phyloP scores from a whole-genome alignment of 2,797 vertebrate genomes.

The Esox masquinongy region DNA sequence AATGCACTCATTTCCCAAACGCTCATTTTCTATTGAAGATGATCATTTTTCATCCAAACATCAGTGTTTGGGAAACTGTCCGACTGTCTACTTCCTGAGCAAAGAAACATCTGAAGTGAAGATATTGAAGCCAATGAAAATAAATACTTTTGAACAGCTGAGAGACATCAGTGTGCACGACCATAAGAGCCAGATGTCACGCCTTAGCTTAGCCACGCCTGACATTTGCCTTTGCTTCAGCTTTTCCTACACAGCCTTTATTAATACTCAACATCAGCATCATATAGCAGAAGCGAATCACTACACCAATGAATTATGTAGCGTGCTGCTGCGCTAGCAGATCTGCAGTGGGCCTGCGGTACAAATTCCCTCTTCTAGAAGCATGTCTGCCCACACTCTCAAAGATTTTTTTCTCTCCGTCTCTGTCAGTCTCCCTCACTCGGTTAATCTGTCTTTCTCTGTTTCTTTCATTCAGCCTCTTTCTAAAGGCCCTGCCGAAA shows the following conservation, averaged over 20 bases:
- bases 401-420: not conserved
- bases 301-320: conserved; percentile 55
- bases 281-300: conserved; percentile 51
- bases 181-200: conserved; percentile 7
- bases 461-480: not conserved
- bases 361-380: conserved; percentile 32
- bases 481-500: conserved; percentile 22
- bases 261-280: conserved; percentile 54
- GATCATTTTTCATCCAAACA: not conserved
- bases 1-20: not conserved
- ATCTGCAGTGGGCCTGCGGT: conserved; percentile 17
- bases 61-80: not conserved
- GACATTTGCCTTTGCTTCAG: conserved; percentile 37
- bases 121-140: conserved; percentile 12
- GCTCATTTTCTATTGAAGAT: not conserved
- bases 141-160: conserved; percentile 25
- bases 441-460: too few species aligned
- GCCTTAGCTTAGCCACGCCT: not conserved
- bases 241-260: conserved; percentile 42
- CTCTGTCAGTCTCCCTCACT: conserved; percentile 25
- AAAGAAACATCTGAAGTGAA: conserved; percentile 23
- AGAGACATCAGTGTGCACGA: conserved; percentile 9
- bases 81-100: conserved; percentile 3
- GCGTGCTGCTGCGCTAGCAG: conserved; percentile 26
- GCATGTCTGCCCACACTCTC: conserved; percentile 40